Evolutionary conservation across 2,888 invertebrate genomes (phyloP).

Genomic region (Tetramorium bicarinatum): DNA sequence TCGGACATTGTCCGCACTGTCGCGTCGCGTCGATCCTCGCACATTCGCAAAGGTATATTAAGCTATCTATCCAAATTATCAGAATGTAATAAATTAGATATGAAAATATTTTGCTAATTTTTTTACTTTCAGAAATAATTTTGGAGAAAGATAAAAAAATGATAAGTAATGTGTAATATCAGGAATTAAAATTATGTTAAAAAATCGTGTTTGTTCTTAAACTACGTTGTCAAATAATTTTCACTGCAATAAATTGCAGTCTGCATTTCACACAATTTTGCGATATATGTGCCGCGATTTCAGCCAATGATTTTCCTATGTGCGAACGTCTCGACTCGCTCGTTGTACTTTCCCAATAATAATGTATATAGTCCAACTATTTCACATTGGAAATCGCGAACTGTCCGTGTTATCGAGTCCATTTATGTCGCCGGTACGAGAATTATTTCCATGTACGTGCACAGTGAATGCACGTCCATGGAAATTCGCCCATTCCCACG

Average conservation of each 20-base stretch:
- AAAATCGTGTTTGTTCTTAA: background rate
- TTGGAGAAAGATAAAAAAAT: too few species aligned
- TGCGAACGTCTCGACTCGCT: background rate
- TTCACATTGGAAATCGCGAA: conserved; percentile 43
- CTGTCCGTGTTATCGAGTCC: conserved; percentile 23
- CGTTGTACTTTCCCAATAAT: conserved; percentile 22
- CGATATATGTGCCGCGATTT: background rate
- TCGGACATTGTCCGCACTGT: conserved; percentile 6
- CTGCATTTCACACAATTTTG: background rate
- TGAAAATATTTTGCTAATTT: too few species aligned
- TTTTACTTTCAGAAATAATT: too few species aligned
- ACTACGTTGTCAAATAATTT: background rate
- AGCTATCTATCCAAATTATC: too few species aligned
- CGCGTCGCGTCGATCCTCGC: background rate
- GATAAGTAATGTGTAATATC: too few species aligned
- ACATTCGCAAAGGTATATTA: too few species aligned
- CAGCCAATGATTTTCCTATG: conserved; percentile 19
- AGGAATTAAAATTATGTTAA: background rate
- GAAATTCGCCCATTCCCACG: conserved; percentile 37
- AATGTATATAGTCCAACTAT: conserved; percentile 26
- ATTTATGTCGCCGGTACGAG: conserved; percentile 26
- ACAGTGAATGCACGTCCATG: conserved; percentile 16
- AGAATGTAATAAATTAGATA: too few species aligned
- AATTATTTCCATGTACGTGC: conserved; percentile 41
- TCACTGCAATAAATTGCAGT: background rate